These are phyloP conservation scores for Istiophorus platypterus DNA, from an alignment of 2,113 vertebrate genomes.

Conservation along the genomic window DNA sequence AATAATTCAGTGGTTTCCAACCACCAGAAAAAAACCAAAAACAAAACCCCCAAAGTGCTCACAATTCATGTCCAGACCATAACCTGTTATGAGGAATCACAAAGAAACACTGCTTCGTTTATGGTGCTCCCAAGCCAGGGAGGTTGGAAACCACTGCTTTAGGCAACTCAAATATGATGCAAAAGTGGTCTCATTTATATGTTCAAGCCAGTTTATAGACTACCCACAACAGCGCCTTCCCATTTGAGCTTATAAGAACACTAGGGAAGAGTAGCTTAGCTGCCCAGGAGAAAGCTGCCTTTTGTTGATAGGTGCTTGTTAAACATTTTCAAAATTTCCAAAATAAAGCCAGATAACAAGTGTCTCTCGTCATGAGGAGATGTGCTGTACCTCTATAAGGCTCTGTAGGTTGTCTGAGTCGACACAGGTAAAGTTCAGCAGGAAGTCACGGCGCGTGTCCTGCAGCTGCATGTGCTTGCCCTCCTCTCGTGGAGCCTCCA, in stretches of 20 bases:
- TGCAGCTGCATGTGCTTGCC: slow-evolving; percentile 76
- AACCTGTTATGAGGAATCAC: background rate
- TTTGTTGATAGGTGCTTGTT: background rate
- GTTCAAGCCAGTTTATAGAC: background rate
- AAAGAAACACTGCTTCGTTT: background rate
- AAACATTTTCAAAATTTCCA: background rate
- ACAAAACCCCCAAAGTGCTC: background rate
- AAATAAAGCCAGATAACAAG: slow-evolving; percentile 3
- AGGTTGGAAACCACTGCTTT: background rate
- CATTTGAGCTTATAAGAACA: background rate
- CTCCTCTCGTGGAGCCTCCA: slow-evolving; percentile 87
- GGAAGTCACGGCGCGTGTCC: slow-evolving; percentile 78
- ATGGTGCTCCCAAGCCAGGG: background rate
- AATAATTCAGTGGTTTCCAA: background rate
- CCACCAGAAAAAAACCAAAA: too few species aligned
- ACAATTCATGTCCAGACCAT: background rate
- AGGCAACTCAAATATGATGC: too few species aligned
- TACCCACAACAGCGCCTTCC: background rate
- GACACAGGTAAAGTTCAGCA: slow-evolving; percentile 85
- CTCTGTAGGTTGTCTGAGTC: slow-evolving; percentile 75
- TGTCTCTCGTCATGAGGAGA: background rate
- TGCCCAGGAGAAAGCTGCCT: background rate
- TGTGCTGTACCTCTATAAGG: slow-evolving; percentile 85
- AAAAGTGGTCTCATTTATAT: background rate
- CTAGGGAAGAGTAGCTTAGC: background rate